Percentiles rank a stretch among this genome's conserved stretches.
Evolutionary conservation across 2,888 invertebrate species (phyloP).

Genomic region (Apomyelois bistriatella): DNA sequence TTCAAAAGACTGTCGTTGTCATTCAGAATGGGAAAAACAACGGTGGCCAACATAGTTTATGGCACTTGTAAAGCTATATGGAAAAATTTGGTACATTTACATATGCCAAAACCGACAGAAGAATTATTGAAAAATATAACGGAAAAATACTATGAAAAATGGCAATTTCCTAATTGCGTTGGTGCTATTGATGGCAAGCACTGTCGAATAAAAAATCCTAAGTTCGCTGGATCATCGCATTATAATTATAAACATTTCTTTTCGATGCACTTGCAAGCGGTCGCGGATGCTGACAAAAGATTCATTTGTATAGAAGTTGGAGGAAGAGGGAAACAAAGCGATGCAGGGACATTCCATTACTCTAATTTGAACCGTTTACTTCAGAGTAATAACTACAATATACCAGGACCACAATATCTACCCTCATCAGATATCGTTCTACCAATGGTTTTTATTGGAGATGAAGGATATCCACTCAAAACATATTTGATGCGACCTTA

Average conservation of each 20-base stretch:
- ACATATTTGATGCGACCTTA: constrained; percentile 23
- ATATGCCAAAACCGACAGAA: constrained; percentile 26
- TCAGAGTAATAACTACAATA: constrained; percentile 23
- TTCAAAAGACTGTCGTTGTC: constrained; percentile 23
- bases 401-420: constrained; percentile 26
- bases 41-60: constrained; percentile 22
- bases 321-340: constrained; percentile 27
- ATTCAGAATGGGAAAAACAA: constrained; percentile 26
- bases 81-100: constrained; percentile 21
- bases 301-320: constrained; percentile 21
- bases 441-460: constrained; percentile 32
- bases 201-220: not conserved
- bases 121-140: constrained; percentile 20
- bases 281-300: constrained; percentile 21
- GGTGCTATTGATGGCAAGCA: constrained; percentile 14
- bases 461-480: constrained; percentile 26
- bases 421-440: constrained; percentile 27
- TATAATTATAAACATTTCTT: constrained; percentile 6
- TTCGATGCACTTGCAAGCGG: constrained; percentile 4
- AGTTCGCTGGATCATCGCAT: not conserved
- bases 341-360: constrained; percentile 27
- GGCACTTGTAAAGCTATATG: constrained; percentile 29
- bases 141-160: constrained; percentile 19
- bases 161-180: constrained; percentile 27
- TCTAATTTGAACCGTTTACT: constrained; percentile 23